Evolutionary conservation across 2,797 vertebrate species (phyloP), one percentile per base, ranked within the genome.

Genomic region (Alectoris magna): DNA sequence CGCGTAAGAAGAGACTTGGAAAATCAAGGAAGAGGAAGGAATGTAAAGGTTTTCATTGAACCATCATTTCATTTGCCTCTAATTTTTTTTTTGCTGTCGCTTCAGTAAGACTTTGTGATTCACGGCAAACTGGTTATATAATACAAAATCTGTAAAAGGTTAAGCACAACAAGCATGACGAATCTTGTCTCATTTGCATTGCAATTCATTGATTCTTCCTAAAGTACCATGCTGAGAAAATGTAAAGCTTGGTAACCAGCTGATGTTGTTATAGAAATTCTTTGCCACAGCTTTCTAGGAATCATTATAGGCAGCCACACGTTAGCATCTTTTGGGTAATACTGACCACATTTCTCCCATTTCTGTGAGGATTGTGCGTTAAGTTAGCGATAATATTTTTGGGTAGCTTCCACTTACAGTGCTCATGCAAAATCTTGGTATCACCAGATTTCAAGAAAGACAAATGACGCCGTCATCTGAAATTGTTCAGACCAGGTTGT

Each of bases 81-180:
- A 0, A 31, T 21, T 58, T 86, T 21, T 58, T 86, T 84, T 92
- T 83, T 55, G 24, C 75, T 95, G 66, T 92, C 44, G 11, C 55
- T 94, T 95, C 84, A 89, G 8, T 85, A 94, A 87, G 87, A 69
- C 55, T 86, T 75, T 84, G 64, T 96, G 95, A 97, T 93, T 96
- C 87, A 86, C 81, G 72, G 78, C 80, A 94, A 94, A 53, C 80
- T 93, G 86, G 88, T 97, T 97, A 95, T 96, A 76, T 97, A 97
- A 97, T 95, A 88, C 91, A 89, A 93, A 97, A 92, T 94, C 93
- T 94, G 44, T 69, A 67, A 92, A 96, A 96, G 83, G 87, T 95
- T 97, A 87, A 95, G 89, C 67, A 92, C 79, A 96, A 91, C 91
- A 91, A 96, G 49, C 79, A 97, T 84, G 74, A 39, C 88, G 73